Percentiles rank a stretch among this genome's conserved stretches.
These are phyloP conservation scores for Isaurus tuberculatus DNA, from an alignment of 92 coral and sea anemone species.

Conservation along the genomic window DNA sequence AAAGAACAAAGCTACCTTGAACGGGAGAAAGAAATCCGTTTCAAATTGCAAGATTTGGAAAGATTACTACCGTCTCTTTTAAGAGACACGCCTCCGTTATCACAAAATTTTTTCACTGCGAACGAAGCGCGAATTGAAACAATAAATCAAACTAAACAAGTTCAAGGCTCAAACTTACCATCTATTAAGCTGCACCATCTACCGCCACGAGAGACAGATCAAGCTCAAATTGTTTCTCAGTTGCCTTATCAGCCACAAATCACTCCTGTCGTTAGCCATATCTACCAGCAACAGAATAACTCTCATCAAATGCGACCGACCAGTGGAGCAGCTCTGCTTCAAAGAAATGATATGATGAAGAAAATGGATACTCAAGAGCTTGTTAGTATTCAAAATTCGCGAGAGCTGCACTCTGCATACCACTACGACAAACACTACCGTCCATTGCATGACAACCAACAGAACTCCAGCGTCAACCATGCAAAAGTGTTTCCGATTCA, in stretches of 20 bases:
- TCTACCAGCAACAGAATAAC: conserved; percentile 11
- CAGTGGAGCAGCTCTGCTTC: conserved; percentile 7
- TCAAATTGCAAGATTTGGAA: conserved; percentile 67
- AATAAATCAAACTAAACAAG: not conserved
- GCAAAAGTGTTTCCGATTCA: conserved; percentile 24
- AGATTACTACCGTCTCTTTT: conserved; percentile 42
- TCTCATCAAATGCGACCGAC: not conserved
- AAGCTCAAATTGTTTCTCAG: not conserved
- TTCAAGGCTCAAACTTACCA: not conserved
- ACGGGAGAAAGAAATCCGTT: conserved; percentile 72
- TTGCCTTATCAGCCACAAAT: not conserved
- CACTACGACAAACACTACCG: not conserved
- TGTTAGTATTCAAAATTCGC: not conserved
- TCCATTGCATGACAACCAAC: conserved; percentile 3
- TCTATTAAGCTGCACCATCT: conserved; percentile 25
- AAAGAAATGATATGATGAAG: not conserved
- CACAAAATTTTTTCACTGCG: conserved; percentile 50
- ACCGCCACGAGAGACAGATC: not conserved
- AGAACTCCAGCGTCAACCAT: not conserved
- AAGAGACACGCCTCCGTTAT: conserved; percentile 63
- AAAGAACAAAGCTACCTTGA: conserved; percentile 74
- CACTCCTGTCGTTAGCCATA: not conserved
- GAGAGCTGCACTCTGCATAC: not conserved
- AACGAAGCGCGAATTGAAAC: conserved; percentile 18
- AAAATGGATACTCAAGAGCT: not conserved